phyloP scores from a whole-genome alignment of 2,797 vertebrate genomes.

The Falco biarmicus region DNA sequence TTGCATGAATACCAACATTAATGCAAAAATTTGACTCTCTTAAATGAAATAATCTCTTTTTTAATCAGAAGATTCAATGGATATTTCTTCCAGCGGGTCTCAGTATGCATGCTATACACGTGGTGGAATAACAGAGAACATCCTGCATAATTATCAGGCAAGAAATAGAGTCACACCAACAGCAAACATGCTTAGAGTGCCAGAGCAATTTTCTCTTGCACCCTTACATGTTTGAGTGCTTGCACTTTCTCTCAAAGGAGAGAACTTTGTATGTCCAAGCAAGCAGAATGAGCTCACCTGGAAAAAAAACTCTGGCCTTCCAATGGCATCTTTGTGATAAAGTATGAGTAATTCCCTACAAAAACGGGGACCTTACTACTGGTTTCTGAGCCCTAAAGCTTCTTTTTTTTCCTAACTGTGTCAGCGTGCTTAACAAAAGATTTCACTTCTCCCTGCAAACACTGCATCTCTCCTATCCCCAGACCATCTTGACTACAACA shows the following conservation, averaged over 20 bases:
- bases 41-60: background rate
- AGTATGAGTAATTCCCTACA: background rate
- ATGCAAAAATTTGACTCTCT: background rate
- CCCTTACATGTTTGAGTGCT: background rate
- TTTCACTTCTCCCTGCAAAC: background rate
- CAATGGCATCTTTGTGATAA: background rate
- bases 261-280: background rate
- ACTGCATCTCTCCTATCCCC: background rate
- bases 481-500: conserved; percentile 13
- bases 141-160: background rate
- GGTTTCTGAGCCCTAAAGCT: background rate
- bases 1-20: background rate
- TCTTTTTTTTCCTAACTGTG: background rate
- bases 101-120: background rate
- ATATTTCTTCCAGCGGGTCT: background rate
- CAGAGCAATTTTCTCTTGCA: background rate
- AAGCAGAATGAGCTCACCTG: background rate
- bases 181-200: background rate
- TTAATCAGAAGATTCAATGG: background rate
- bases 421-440: background rate
- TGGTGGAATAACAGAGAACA: background rate
- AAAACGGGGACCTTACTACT: background rate
- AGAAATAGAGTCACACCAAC: background rate
- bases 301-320: background rate
- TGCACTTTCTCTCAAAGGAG: background rate